These are phyloP conservation scores for Homarus americanus DNA, from an alignment of 1,140 invertebrate genomes.

Conservation along the genomic window DNA sequence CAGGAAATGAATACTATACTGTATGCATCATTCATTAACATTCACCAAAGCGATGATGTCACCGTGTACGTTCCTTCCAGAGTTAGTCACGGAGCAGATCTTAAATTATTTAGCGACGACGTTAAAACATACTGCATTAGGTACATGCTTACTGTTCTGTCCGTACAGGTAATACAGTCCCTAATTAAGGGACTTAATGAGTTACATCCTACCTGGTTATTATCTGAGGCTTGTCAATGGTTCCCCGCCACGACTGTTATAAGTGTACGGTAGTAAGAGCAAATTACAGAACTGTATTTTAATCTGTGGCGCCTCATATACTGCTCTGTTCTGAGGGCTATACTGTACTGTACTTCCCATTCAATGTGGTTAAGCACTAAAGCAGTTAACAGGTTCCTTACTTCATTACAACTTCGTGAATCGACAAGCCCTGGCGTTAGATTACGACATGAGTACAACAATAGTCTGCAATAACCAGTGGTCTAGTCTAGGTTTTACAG, in stretches of 20 bases:
- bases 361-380: neutral
- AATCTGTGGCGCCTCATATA: neutral
- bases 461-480: neutral
- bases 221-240: neutral
- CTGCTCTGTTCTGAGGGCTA: neutral
- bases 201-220: neutral
- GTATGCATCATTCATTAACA: neutral
- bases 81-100: slow-evolving; percentile 33
- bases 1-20: neutral
- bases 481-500: slow-evolving; percentile 40
- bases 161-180: neutral
- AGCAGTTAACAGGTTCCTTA: neutral
- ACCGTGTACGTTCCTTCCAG: slow-evolving; percentile 40
- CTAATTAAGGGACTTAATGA: neutral
- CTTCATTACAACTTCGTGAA: neutral
- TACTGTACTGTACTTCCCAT: neutral
- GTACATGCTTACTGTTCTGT: slow-evolving; percentile 20
- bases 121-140: slow-evolving; percentile 8
- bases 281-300: neutral
- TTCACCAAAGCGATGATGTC: slow-evolving; percentile 31
- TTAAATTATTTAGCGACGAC: neutral
- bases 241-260: neutral
- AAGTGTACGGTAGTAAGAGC: neutral
- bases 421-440: neutral
- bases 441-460: slow-evolving; percentile 3